Percentiles rank a stretch among this genome's conserved stretches.
Evolutionary conservation across 2,113 vertebrate species (phyloP).

Genomic region (Silurus asotus): DNA sequence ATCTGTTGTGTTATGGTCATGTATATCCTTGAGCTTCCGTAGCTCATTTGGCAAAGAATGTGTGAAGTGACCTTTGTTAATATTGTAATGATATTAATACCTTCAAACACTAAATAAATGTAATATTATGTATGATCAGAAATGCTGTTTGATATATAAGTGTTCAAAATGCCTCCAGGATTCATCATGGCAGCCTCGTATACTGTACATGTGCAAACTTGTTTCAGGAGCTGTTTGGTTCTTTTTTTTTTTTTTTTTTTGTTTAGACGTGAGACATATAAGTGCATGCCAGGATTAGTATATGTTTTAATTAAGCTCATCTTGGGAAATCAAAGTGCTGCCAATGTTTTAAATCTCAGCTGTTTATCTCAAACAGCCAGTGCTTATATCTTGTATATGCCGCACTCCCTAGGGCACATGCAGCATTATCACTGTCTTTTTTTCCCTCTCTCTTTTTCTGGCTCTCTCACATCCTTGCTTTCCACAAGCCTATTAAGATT

Average conservation of each 20-base stretch:
- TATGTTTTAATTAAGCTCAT: constrained; percentile 46
- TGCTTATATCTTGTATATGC: constrained; percentile 63
- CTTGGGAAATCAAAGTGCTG: constrained; percentile 52
- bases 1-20: neutral
- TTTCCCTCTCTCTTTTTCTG: constrained; percentile 15
- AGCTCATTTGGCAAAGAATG: neutral
- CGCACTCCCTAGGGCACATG: constrained; percentile 66
- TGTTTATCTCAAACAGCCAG: constrained; percentile 51
- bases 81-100: neutral
- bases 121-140: constrained; percentile 15
- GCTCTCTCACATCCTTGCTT: constrained; percentile 24
- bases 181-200: constrained; percentile 8
- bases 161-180: constrained; percentile 24
- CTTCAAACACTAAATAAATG: constrained; percentile 12
- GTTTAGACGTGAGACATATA: constrained; percentile 33
- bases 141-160: neutral
- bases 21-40: neutral
- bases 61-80: neutral
- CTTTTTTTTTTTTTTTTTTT: neutral
- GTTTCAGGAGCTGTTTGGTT: constrained; percentile 29
- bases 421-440: constrained; percentile 18
- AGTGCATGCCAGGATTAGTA: neutral
- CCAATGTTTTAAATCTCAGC: constrained; percentile 48
- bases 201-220: constrained; percentile 25
- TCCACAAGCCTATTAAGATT: constrained; percentile 51